Base-by-base conservation (phyloP, 2,888 invertebrate genomes). In the Acanthosepion lycidas region DNA sequence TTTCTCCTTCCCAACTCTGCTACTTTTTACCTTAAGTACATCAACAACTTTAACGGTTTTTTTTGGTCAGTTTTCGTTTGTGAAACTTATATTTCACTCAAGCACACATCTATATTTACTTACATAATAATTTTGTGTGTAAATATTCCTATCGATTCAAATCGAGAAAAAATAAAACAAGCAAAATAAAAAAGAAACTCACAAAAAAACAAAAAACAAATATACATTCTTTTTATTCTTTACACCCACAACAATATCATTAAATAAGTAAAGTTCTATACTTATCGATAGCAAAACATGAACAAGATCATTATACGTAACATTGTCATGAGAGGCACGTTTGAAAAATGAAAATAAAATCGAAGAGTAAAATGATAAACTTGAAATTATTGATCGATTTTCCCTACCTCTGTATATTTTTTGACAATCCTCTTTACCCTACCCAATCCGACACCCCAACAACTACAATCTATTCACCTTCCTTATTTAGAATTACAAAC, bases 351-450 rank as follows among this genome's bases (percentile, higher is more conserved):
- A 15, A n/a, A n/a, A n/a, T 23, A 59, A 5, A 59, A 33, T 1
- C 12, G 23, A 78, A n/a, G 78, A 12, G 9, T 23, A 33, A n/a
- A 78, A 78, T 33, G 28, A n/a, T 12, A 78, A 33, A 78, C n/a
- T 20, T 23, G 23, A 55, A 18, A 18, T 6, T 59, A 59, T 23
- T 78, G 78, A 78, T 78, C 33, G 12, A 33, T 78, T 78, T 78
- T 78, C 78, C 78, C 78, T 78, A 78, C 78, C 78, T 78, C 78
- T n/a, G 78, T 78, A 78, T 78, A 78, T 78, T 78, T 78, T 78
- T 78, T 78, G 78, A 78, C 78, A 78, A 78, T 78, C 78, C n/a
- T n/a, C 33, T n/a, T 78, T 33, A n/a, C 33, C 78, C 33, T 9
- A 78, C 33, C 78, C n/a, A 6, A 28, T 78, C 26, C 78, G 33